Conservation (phyloP, 2,888 invertebrate genomes). For the Thelaira solivaga region DNA sequence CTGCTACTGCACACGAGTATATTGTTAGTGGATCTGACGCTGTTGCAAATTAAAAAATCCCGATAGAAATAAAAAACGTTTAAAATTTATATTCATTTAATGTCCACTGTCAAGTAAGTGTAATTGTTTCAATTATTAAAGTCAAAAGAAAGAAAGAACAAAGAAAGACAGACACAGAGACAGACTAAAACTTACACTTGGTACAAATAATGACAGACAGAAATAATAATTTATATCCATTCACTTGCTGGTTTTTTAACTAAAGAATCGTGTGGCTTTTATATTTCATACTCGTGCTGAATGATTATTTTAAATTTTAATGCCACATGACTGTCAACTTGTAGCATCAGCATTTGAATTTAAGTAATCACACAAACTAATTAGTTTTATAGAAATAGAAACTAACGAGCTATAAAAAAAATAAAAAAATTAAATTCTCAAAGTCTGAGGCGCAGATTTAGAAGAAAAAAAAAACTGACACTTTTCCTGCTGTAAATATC, state of each 20-base stretch:
- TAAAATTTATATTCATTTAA: slow-evolving; percentile 51
- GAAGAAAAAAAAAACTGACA: too few relatives aligned
- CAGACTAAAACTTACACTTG: neutral
- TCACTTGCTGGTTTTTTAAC: slow-evolving; percentile 14
- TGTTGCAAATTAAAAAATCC: slow-evolving; percentile 28
- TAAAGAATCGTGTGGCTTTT: neutral
- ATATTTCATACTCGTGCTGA: slow-evolving; percentile 24
- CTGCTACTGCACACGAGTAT: too few relatives aligned
- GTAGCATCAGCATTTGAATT: slow-evolving; percentile 66
- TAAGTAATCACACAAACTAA: slow-evolving; percentile 71
- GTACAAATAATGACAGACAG: neutral
- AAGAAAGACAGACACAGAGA: neutral
- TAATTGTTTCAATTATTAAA: slow-evolving; percentile 60
- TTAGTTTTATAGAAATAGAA: slow-evolving; percentile 65
- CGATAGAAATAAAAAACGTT: neutral
- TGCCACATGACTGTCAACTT: slow-evolving; percentile 39
- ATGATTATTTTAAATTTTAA: slow-evolving; percentile 23
- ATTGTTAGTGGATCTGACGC: neutral
- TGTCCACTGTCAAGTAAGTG: slow-evolving; percentile 45
- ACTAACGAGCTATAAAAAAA: slow-evolving; percentile 10
- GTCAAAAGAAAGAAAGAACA: slow-evolving; percentile 11
- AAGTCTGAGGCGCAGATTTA: too few relatives aligned
- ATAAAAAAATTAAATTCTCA: neutral
- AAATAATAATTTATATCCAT: slow-evolving; percentile 2
- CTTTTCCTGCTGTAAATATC: too few relatives aligned